Evolutionary conservation across 2,888 invertebrate genomes (phyloP), one percentile per base, ranked within the genome.

Genomic region (Ptychoptera albimana): DNA sequence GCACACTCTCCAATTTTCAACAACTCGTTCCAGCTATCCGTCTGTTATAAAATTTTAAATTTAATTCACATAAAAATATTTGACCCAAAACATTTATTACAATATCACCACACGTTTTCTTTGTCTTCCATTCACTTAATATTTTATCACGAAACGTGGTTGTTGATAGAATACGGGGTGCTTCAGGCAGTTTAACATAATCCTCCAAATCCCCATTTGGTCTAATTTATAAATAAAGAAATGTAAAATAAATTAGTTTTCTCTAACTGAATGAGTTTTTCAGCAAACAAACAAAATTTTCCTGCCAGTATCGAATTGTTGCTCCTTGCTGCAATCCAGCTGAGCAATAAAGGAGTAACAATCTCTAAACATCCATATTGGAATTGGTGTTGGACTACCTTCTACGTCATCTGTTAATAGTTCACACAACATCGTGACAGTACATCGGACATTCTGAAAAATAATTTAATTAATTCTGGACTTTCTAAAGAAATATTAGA

Each of bases 331-430:
- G 37, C 55, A 55, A 50, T 79, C 75, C 15, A 78, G 65, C 1
- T 53, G 51, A 0, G 78, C 77, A 36, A 79, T 54, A 50, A 69
- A 75, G 14, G 54, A 57, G 60, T 77, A 78, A 60, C 79, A 69
- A 34, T 66, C 66, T 41, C 75, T 61, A 54, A 84, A 83, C 30
- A 74, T 69, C 23, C 72, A 64, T 3, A 76, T 61, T 0, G 81
- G 74, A 37, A 89, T 77, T 53, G 80, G 77, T 0, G 84, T 78
- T 0, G 82, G 78, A 0, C 85, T 86, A 1, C 88, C 88, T 46
- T 87, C 87, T 0, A 86, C 82, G 55, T 88, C 87, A 49, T 81
- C 78, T 1, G 86, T 85, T 43, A 87, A 66, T 0, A 85, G 71
- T 58, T 88, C 85, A 59, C 88, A 89, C 14, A 87, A 69, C 49